Evolutionary conservation across 1,140 invertebrate genomes (phyloP).

Genomic region (Sesamia nonagrioides): DNA sequence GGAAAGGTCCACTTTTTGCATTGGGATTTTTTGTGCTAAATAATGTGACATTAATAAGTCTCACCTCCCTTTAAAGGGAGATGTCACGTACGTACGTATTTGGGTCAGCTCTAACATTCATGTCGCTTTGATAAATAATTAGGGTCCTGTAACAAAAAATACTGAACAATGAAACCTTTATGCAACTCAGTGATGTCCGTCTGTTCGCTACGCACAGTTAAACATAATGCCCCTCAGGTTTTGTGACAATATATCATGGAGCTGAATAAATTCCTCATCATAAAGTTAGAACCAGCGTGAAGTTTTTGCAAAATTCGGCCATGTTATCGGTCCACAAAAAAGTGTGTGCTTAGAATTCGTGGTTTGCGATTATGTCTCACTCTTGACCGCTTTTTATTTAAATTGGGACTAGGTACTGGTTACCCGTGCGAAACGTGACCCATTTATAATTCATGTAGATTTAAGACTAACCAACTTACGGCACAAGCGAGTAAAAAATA

Average conservation of each 20-base stretch:
- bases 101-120: constrained; percentile 57
- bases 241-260: constrained; percentile 30
- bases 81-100: constrained; percentile 61
- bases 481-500: constrained; percentile 32
- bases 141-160: constrained; percentile 48
- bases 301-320: constrained; percentile 37
- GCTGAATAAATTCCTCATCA: constrained; percentile 20
- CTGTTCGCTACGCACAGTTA: constrained; percentile 41
- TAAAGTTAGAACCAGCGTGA: constrained; percentile 25
- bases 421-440: constrained; percentile 51
- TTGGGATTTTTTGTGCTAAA: constrained; percentile 68
- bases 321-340: constrained; percentile 31
- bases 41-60: constrained; percentile 78
- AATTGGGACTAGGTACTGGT: constrained; percentile 54
- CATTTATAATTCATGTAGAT: constrained; percentile 56
- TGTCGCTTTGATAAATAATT: constrained; percentile 55
- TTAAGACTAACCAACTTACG: constrained; percentile 50
- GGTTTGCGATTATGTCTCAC: constrained; percentile 31
- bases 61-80: constrained; percentile 66
- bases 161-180: constrained; percentile 37
- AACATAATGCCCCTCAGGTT: constrained; percentile 15
- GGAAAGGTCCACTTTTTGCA: constrained; percentile 67
- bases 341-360: constrained; percentile 32
- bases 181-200: constrained; percentile 39
- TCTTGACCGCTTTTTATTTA: constrained; percentile 51